phyloP scores from a whole-genome alignment of 2,888 invertebrate genomes.

The Leucophenga maculata region DNA sequence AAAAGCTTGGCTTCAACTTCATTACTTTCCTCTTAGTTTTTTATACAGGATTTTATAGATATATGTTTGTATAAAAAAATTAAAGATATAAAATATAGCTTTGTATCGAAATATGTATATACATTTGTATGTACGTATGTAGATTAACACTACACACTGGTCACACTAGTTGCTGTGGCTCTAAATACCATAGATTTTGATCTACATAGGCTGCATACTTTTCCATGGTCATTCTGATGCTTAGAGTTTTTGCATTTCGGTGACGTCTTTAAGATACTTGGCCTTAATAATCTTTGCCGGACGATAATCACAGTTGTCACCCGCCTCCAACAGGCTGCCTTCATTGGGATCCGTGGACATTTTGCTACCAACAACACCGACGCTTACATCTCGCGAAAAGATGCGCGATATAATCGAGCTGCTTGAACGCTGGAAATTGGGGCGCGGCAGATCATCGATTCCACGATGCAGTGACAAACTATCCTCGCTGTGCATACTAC shows the following conservation, averaged over 20 bases:
- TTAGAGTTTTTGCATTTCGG: slow-evolving; percentile 71
- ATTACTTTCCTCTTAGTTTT: neutral
- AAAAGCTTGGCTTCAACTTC: neutral
- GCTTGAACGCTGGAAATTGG: slow-evolving; percentile 68
- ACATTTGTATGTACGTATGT: slow-evolving; percentile 9
- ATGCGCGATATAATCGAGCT: slow-evolving; percentile 75
- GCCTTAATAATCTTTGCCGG: slow-evolving; percentile 67
- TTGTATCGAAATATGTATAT: slow-evolving; percentile 9
- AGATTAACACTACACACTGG: slow-evolving; percentile 22
- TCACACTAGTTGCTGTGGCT: slow-evolving; percentile 16
- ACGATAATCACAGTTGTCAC: slow-evolving; percentile 55
- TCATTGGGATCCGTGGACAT: slow-evolving; percentile 58
- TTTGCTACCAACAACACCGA: slow-evolving; percentile 45
- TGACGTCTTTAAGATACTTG: slow-evolving; percentile 66
- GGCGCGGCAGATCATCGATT: slow-evolving; percentile 78
- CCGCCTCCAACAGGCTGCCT: slow-evolving; percentile 61
- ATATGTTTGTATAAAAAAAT: slow-evolving; percentile 18
- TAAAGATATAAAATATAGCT: slow-evolving; percentile 14
- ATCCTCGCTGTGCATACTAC: slow-evolving; percentile 71
- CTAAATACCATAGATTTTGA: neutral
- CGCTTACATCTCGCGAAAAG: slow-evolving; percentile 45
- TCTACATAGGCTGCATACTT: slow-evolving; percentile 46
- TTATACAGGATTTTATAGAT: slow-evolving; percentile 3
- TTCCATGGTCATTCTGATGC: slow-evolving; percentile 22
- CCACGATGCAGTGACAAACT: slow-evolving; percentile 86